These are phyloP conservation scores for Hyperoodon ampullatus DNA, from an alignment of 2,113 vertebrate species.

Conservation along the genomic window DNA sequence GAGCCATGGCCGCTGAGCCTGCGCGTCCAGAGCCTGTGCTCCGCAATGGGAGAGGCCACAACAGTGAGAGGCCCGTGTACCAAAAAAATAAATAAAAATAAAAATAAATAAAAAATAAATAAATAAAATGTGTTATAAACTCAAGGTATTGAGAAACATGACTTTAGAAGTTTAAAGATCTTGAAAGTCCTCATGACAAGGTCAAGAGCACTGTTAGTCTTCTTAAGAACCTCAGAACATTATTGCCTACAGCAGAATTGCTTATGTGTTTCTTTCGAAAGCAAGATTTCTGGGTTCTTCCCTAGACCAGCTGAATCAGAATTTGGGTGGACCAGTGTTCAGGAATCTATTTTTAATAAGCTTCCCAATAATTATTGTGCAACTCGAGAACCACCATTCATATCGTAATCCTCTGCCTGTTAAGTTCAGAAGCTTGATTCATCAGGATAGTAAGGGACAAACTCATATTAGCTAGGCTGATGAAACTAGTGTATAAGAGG, in stretches of 20 bases:
- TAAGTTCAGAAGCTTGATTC: not conserved
- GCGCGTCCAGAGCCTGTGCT: no score
- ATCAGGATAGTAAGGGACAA: not conserved
- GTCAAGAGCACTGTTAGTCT: not conserved
- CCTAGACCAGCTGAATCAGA: not conserved
- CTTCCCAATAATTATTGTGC: not conserved
- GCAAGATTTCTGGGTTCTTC: not conserved
- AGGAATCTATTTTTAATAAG: constrained; percentile 22
- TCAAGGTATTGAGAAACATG: not conserved
- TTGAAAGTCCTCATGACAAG: not conserved
- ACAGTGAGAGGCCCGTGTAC: no score
- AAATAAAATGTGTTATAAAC: not conserved
- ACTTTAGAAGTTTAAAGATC: not conserved
- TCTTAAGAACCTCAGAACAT: not conserved
- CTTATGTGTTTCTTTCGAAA: not conserved
- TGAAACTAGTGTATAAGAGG: constrained; percentile 9
- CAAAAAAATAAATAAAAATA: no score
- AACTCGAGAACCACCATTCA: not conserved
- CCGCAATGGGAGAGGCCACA: no score
- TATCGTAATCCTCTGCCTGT: not conserved
- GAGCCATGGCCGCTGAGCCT: no score
- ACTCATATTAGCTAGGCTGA: not conserved
- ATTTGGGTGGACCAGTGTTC: not conserved
- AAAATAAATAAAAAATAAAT: no score
- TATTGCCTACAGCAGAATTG: not conserved